Conservation (phyloP, 1,140 invertebrate genomes). For the Samia ricini region DNA sequence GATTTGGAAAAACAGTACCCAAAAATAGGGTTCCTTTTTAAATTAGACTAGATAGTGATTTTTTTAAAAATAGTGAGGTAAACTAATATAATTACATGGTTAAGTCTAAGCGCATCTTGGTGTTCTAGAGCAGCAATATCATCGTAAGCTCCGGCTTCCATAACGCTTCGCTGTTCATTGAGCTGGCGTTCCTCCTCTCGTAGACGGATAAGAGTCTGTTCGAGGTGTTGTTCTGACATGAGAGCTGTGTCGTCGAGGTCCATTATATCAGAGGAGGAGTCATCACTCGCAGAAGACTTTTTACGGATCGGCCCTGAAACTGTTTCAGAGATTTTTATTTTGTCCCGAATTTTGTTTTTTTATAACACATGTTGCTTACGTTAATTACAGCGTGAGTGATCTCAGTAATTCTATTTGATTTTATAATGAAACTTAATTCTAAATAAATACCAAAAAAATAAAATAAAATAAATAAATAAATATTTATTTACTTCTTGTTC, state of each 20-base stretch:
- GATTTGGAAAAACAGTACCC: too few species aligned
- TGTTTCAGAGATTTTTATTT: slow-evolving; percentile 58
- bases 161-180: slow-evolving; percentile 47
- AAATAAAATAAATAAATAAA: too few species aligned
- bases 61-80: too few species aligned
- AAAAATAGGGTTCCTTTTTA: too few species aligned
- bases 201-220: slow-evolving; percentile 77
- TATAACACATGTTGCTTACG: neutral
- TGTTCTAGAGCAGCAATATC: slow-evolving; percentile 83
- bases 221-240: slow-evolving; percentile 81
- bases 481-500: too few species aligned
- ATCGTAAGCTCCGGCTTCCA: slow-evolving; percentile 49
- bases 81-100: slow-evolving; percentile 50
- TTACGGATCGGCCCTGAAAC: slow-evolving; percentile 81
- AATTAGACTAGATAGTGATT: too few species aligned
- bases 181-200: slow-evolving; percentile 84
- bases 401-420: too few species aligned
- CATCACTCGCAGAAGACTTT: slow-evolving; percentile 93
- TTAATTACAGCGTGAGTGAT: neutral
- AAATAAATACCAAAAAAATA: too few species aligned
- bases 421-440: too few species aligned
- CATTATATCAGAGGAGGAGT: slow-evolving; percentile 96
- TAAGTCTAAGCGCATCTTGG: slow-evolving; percentile 59
- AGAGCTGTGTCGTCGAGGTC: slow-evolving; percentile 95
- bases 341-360: neutral